Base-by-base conservation (phyloP, 2,888 invertebrate genomes). In the Drosophila glabriapex region DNA sequence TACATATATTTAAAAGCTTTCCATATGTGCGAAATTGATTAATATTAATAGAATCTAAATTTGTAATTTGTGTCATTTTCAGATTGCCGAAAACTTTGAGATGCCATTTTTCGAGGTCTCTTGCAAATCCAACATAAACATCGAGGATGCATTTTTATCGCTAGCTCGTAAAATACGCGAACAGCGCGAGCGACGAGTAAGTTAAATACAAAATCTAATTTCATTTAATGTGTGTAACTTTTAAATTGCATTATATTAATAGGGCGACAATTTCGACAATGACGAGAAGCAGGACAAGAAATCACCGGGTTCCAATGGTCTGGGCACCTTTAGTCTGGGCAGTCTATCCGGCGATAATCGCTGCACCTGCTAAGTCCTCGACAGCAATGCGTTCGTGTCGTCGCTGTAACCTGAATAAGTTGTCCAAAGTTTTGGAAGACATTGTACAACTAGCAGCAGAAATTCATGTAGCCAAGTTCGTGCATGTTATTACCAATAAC, bases 81-180 rank as follows among this genome's bases (percentile, higher is more conserved):
- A 97, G 96, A 96, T 97, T 93, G 97, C 97, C 0, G 97, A 97
- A 91, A 96, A 96, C 92, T 97, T 97, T 90, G 97, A 97, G 85
- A 96, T 97, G 95, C 97, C 97, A 39, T 97, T 97, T 92, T 97
- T 97, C 92, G 97, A 97, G 94, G 97, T 97, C 19, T 97, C 97
- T 16, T 97, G 97, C 94, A 97, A 97, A 93, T 96, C 96, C 84
- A 96, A 97, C 92, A 95, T 97, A 72, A 97, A 97, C 88, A 97
- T 97, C 89, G 97, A 97, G 92, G 96, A 97, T 91, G 96, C 97
- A 60, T 97, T 97, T 93, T 93, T 97, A 78, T 96, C 96, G 55
- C 94, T 97, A 91, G 97, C 97, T 76, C 95, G 97, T 92, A 96
- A 96, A 94, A 97, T 97, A 93, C 95, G 97, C 71, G 97, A 97